phyloP scores from a whole-genome alignment of 1,140 invertebrate genomes.

The Bombus superbus region DNA sequence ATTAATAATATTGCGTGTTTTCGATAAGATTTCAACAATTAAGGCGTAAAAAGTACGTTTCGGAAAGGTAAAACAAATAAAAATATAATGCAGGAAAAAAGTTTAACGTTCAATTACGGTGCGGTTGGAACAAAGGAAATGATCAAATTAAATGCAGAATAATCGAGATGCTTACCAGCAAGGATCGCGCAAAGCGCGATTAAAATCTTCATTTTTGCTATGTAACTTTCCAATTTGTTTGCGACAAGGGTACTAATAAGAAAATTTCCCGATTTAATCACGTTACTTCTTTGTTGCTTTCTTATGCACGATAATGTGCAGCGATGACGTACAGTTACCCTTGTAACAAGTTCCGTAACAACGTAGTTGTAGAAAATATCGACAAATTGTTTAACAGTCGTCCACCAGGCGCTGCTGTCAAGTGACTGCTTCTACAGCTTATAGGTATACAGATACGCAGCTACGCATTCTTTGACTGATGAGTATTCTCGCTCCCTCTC shows the following conservation, averaged over 20 bases:
- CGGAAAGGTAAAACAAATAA: not conserved
- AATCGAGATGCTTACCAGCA: conserved; percentile 71
- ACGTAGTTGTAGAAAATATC: conserved; percentile 8
- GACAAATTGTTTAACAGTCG: not conserved
- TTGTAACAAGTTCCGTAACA: not conserved
- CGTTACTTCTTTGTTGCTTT: conserved; percentile 14
- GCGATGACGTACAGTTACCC: conserved; percentile 7
- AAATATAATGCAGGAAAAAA: not conserved
- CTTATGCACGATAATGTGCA: not conserved
- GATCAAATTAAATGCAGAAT: not conserved
- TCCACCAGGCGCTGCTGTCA: conserved; percentile 19
- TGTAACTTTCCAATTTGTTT: not conserved
- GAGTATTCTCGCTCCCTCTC: not conserved
- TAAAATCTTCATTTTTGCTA: conserved; percentile 73
- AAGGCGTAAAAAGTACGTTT: not conserved
- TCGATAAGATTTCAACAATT: not conserved
- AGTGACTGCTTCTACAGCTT: conserved; percentile 10
- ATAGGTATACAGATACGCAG: not conserved
- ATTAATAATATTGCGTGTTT: conserved; percentile 12
- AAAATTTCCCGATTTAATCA: not conserved
- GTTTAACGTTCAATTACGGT: not conserved
- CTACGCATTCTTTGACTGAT: conserved; percentile 16
- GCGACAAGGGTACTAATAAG: not conserved
- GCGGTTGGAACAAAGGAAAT: conserved; percentile 23
- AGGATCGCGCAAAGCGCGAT: conserved; percentile 76